phyloP scores from a whole-genome alignment of 2,113 vertebrate species.

The Xiphophorus hellerii region DNA sequence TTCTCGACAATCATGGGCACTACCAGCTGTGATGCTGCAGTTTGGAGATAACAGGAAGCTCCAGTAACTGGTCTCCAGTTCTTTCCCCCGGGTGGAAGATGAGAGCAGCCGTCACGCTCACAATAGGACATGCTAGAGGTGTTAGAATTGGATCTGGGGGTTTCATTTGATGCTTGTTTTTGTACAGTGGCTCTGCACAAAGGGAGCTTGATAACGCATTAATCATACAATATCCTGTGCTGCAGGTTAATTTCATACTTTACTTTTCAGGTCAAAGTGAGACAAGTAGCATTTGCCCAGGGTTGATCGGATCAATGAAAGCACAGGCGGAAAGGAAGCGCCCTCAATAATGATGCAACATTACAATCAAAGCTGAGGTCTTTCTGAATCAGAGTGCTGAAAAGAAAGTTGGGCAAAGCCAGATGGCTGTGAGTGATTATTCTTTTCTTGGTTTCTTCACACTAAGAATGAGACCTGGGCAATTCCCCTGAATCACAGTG shows the following conservation, averaged over 20 bases:
- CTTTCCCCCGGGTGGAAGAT: conserved; percentile 35
- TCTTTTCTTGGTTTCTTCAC: conserved; percentile 27
- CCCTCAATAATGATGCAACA: conserved; percentile 33
- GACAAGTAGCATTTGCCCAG: conserved; percentile 20
- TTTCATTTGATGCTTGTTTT: conserved; percentile 38
- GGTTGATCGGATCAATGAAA: conserved; percentile 41
- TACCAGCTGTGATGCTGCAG: conserved; percentile 58
- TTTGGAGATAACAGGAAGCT: conserved; percentile 63
- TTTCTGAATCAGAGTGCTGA: conserved; percentile 27
- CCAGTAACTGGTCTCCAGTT: conserved; percentile 42
- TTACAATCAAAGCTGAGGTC: conserved; percentile 38
- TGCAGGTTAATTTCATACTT: conserved; percentile 21
- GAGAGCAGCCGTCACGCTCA: conserved; percentile 55
- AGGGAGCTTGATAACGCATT: conserved; percentile 32
- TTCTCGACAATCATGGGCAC: conserved; percentile 29
- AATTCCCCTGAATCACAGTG: conserved; percentile 43
- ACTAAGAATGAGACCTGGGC: conserved; percentile 24
- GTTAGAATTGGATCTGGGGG: conserved; percentile 33
- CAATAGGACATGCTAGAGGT: conserved; percentile 35
- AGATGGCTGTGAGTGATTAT: conserved; percentile 53
- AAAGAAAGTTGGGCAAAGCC: conserved; percentile 17
- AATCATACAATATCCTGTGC: conserved; percentile 12
- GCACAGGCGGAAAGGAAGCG: conserved; percentile 30
- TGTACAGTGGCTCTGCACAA: conserved; percentile 18
- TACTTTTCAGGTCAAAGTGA: conserved; percentile 43